Base-by-base conservation (phyloP, 2,888 invertebrate species). In the Germaria angustata region DNA sequence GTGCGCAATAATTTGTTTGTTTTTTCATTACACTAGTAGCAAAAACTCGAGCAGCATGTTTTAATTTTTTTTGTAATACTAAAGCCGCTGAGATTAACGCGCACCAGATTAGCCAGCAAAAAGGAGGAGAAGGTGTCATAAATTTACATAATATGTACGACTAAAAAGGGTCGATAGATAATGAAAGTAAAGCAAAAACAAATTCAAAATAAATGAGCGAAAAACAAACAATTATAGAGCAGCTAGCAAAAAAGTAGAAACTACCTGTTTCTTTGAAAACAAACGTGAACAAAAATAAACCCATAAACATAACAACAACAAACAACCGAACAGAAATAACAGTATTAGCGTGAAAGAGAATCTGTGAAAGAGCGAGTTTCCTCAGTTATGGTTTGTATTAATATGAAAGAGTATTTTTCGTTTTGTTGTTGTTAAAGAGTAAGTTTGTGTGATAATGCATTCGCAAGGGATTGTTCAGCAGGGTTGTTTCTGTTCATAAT, bases 341-440 rank as follows among this genome's bases (percentile, higher is more conserved):
- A 65, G 44, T 65, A 15, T 22, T 11, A 13, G 9, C 7, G n/a
- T 0, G 46, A 24, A 53, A 49, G 41, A 51, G 51, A 59, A 34
- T 17, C 2, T 15, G 1, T 36, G 22, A 77, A 49, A 81, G 78
- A 78, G 55, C 22, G 2, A 24, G 24, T 11, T 24, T n/a, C 11
- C 13, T 32, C 39, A 59, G 17, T 49, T n/a, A 3, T 15, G 17
- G 32, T 32, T 41, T 51, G 39, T 44, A 20, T 22, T 34, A 0
- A 13, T 39, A 20, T 41, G 71, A 79, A 82, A 82, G 79, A 82
- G 82, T 82, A 78, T 69, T 51, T 20, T n/a, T n/a, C n/a, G n/a
- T n/a, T n/a, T n/a, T n/a, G n/a, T n/a, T 17, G 1, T n/a, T 22
- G 53, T 63, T 69, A 69, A 68, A 75, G 80, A 76, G 68, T 79